Base-by-base conservation (phyloP, 2,113 vertebrate genomes). In the Oplegnathus fasciatus region DNA sequence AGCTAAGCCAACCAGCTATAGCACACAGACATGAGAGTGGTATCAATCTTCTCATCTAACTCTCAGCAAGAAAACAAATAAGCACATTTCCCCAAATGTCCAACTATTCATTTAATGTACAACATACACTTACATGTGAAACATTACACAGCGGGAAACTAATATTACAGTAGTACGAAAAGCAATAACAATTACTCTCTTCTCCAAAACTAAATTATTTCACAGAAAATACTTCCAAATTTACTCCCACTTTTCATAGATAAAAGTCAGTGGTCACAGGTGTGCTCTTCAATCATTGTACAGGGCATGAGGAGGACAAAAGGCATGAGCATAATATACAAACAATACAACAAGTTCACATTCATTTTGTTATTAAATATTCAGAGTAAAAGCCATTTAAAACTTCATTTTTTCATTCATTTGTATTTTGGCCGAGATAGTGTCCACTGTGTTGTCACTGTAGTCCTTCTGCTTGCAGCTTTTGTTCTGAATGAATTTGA, bases 401-500 rank as follows among this genome's bases (percentile, higher is more conserved):
- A 82, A 70, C 54, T 75, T 90, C 0, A 42, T 67, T 82, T 84
- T 89, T 1, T 91, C 78, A 18, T 24, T 84, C 78, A 92, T 94
- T 85, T 93, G 55, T 70, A 96, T 61, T 84, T 91, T 75, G 58
- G 81, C 89, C 11, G 94, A 95, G 52, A 95, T 75, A 1, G 93
- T 89, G 30, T 88, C 52, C 66, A 95, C 2, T n/a, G 28, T n/a
- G 0, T 50, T 11, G 0, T 69, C 20, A 0, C 5, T 34, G 62
- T 64, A 2, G 22, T 55, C 26, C 6, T 78, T 83, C 17, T 80
- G 70, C 48, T 89, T 94, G 90, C 92, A 94, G 55, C 84, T 95
- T 78, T 0, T 48, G 14, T 15, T 96, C 81, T 88, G 90, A 89
- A 98, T 93, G 85, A 93, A 70, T 91, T 95, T 97, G 93, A 94